These are phyloP conservation scores for Neoaliturus tenellus DNA, from an alignment of 2,888 invertebrate genomes.

Conservation along the genomic window DNA sequence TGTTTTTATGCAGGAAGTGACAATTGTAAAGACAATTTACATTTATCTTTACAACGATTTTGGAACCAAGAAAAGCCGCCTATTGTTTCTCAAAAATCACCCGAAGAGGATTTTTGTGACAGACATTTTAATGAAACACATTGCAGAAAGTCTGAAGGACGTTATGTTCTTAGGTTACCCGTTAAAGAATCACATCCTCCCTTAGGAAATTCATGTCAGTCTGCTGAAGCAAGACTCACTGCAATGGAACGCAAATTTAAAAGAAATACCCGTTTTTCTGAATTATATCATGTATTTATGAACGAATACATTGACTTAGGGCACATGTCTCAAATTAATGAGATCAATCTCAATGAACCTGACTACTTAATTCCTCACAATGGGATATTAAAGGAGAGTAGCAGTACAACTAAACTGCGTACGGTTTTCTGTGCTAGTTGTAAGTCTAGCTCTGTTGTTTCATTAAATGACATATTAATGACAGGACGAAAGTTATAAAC, in stretches of 20 bases:
- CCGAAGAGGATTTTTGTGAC: background rate
- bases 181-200: background rate
- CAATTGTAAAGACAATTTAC: too few species aligned
- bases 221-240: background rate
- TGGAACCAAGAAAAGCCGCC: background rate
- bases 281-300: slow-evolving; percentile 4
- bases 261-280: background rate
- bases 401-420: background rate
- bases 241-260: background rate
- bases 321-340: background rate
- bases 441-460: background rate
- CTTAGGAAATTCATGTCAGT: background rate
- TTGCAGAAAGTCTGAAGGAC: background rate
- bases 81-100: background rate
- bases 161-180: background rate
- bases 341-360: background rate
- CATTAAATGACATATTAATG: slow-evolving; percentile 1
- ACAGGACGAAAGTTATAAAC: background rate
- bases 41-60: background rate
- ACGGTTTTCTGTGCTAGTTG: background rate
- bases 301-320: background rate
- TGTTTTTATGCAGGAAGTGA: background rate
- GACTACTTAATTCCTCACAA: slow-evolving; percentile 7
- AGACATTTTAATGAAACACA: background rate
- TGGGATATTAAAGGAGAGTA: background rate